Conservation (phyloP, 2,113 vertebrate genomes). For the Thermophis baileyi region DNA sequence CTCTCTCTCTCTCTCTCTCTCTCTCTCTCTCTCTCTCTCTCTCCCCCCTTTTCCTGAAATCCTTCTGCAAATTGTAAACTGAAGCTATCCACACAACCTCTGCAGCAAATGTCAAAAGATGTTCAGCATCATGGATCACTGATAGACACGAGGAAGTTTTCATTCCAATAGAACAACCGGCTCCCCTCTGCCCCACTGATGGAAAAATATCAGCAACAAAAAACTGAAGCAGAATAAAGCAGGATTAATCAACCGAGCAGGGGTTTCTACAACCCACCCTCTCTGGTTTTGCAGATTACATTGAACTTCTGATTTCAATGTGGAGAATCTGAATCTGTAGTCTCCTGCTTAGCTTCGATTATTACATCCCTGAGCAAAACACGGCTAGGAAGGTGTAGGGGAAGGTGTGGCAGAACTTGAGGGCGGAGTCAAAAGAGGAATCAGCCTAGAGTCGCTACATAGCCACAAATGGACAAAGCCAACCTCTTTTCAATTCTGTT, state of each 20-base stretch:
- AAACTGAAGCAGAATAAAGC: not conserved
- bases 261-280: not conserved
- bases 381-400: not conserved
- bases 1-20: no score
- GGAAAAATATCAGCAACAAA: not conserved
- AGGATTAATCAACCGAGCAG: not conserved
- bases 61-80: not conserved
- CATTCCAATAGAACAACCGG: not conserved
- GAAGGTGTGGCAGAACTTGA: no score
- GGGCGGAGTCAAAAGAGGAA: no score
- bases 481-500: no score
- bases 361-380: not conserved
- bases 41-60: not conserved
- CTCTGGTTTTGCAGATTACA: not conserved
- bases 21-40: no score
- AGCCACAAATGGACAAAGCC: no score
- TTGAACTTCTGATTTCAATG: not conserved
- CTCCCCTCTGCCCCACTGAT: not conserved
- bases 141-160: no score
- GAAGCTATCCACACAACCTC: not conserved
- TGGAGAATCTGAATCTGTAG: not conserved
- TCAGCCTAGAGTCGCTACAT: no score
- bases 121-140: not conserved
- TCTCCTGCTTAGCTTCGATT: no score
- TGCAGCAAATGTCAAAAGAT: not conserved